A percentile compares a stretch with the other conserved stretches of the same genome.
Evolutionary conservation across 1,140 invertebrate genomes (phyloP).

Genomic region (Drosophila prosaltans): DNA sequence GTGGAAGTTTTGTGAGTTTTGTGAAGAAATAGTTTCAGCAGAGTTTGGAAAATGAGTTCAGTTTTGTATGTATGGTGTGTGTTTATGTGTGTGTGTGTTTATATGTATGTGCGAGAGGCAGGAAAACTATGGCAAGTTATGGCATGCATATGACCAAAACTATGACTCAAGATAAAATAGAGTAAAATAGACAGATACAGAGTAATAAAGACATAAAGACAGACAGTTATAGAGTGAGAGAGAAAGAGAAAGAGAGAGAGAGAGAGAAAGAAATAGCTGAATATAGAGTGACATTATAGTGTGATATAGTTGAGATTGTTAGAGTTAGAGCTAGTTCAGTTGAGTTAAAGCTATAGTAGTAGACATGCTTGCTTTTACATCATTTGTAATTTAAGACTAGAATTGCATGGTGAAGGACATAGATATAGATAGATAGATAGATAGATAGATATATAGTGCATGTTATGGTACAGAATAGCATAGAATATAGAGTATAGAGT

Average conservation of each 20-base stretch:
- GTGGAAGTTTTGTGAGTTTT: conserved; percentile 56
- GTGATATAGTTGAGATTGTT: conserved; percentile 31
- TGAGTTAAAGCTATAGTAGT: conserved; percentile 70
- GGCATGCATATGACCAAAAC: conserved; percentile 77
- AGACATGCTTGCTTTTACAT: conserved; percentile 63
- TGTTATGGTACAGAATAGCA: conserved; percentile 26
- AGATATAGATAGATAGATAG: conserved; percentile 32
- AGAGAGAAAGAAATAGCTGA: conserved; percentile 3
- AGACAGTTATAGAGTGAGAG: conserved; percentile 27
- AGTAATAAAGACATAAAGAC: not conserved
- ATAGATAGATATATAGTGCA: conserved; percentile 8
- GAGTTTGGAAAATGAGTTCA: conserved; percentile 67
- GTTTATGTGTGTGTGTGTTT: conserved; percentile 24
- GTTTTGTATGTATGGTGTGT: conserved; percentile 49
- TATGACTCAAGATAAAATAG: conserved; percentile 56
- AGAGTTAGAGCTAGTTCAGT: conserved; percentile 59
- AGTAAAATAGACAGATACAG: conserved; percentile 36
- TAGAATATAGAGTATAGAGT: conserved; percentile 27
- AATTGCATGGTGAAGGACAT: conserved; percentile 75
- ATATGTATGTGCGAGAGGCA: conserved; percentile 39
- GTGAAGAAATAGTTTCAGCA: conserved; percentile 48
- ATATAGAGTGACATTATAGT: conserved; percentile 15
- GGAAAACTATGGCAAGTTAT: conserved; percentile 83
- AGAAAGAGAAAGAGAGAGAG: conserved; percentile 22
- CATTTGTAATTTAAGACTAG: conserved; percentile 74